A percentile compares a stretch with the other conserved stretches of the same genome.
Conservation (phyloP, 2,113 vertebrate species). For the Seriola dumerili region DNA sequence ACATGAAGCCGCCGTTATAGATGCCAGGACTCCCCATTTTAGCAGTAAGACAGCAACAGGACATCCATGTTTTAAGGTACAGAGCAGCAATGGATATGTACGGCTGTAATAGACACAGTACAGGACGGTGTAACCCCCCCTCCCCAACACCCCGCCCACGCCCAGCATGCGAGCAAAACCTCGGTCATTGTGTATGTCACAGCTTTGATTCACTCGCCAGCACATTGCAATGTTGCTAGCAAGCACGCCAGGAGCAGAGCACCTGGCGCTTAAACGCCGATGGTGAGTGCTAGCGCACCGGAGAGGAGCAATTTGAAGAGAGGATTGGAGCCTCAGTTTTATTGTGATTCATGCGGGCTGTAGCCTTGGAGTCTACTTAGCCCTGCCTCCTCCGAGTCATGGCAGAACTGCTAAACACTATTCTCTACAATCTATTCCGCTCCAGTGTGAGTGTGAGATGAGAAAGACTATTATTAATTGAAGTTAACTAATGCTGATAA, state of each 20-base stretch:
- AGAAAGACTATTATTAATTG: slow-evolving; percentile 53
- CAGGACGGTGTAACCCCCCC: slow-evolving; percentile 5
- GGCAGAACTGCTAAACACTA: slow-evolving; percentile 36
- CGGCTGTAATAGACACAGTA: slow-evolving; percentile 14
- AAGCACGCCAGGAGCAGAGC: slow-evolving; percentile 46
- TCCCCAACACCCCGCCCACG: too few relatives aligned
- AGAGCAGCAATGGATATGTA: slow-evolving; percentile 23
- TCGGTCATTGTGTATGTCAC: slow-evolving; percentile 30
- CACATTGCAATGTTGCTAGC: slow-evolving; percentile 51
- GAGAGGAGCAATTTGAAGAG: slow-evolving; percentile 63
- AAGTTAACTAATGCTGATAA: slow-evolving; percentile 57
- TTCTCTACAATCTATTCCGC: slow-evolving; percentile 50
- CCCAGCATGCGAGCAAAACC: slow-evolving; percentile 42
- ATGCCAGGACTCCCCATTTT: slow-evolving; percentile 42
- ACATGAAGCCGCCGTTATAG: slow-evolving; percentile 16
- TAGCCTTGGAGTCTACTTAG: slow-evolving; percentile 61
- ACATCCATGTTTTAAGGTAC: slow-evolving; percentile 1
- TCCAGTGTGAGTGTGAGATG: slow-evolving; percentile 32
- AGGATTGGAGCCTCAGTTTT: slow-evolving; percentile 49
- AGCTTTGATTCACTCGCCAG: slow-evolving; percentile 49
- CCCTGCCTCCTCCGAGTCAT: slow-evolving; percentile 42
- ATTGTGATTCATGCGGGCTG: slow-evolving; percentile 61
- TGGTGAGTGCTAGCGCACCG: slow-evolving; percentile 49
- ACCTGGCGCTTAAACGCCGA: slow-evolving; percentile 64
- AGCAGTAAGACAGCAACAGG: slow-evolving; percentile 18